Evolutionary conservation across 2,113 vertebrate species (phyloP), one percentile per base, ranked within the genome.

Genomic region (Hiodon tergisus): DNA sequence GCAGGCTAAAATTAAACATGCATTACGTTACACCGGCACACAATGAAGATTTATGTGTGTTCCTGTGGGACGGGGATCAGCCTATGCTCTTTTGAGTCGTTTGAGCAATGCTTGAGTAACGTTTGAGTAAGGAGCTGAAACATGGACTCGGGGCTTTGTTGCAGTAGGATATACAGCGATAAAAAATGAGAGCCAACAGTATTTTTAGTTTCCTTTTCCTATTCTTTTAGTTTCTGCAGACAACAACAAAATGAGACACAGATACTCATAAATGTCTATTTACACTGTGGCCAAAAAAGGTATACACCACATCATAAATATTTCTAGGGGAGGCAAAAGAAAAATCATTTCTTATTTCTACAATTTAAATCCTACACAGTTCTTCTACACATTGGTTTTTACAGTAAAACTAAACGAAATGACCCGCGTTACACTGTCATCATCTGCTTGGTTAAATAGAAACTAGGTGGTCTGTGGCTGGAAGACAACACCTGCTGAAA

Each of bases 271-370:
- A 89, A 86, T 89, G 88, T 87, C 89, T 90, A 89, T 89, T 88
- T 91, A 92, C 90, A 92, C 85, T 84, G 87, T 86, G 83, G 87
- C 85, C 88, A 88, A 89, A 89, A 78, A 90, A 77, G 87, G 89
- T 89, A 90, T 90, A 90, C 87, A 86, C 88, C 87, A 92, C 90
- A 92, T 86, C 82, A 88, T 91, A 86, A 91, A 89, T 89, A 91
- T 79, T 90, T 81, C 80, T 78, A 84, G 76, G 77, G 80, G 82
- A 85, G 87, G 85, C 85, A 82, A 81, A 84, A 86, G 86, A 81
- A 86, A 86, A 89, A 84, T 85, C 80, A 87, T 85, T 85, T 84
- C 81, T 80, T 81, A 81, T 75, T 81, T 85, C 83, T 85, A 84
- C 83, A 85, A 83, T 86, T 84, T 83, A 57, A 78, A 86, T 31